phyloP scores from a whole-genome alignment of 2,888 invertebrate species.

The Hemaris fuciformis region DNA sequence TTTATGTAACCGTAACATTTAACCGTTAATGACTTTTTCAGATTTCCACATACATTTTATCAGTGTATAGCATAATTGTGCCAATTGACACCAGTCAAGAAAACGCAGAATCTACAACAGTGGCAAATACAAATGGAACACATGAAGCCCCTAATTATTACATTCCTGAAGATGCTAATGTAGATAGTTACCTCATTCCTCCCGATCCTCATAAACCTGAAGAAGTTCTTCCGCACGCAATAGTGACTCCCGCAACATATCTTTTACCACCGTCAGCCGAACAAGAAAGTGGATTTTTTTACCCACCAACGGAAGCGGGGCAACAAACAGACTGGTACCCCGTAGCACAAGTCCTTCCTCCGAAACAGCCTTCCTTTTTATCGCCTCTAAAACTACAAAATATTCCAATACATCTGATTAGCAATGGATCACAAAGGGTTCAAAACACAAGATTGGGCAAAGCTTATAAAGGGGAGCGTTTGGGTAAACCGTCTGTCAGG shows the following conservation, averaged over 20 bases:
- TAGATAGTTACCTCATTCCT: slow-evolving; percentile 62
- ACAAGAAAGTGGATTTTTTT: slow-evolving; percentile 48
- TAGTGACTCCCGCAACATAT: slow-evolving; percentile 59
- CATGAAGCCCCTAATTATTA: slow-evolving; percentile 53
- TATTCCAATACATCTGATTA: slow-evolving; percentile 36
- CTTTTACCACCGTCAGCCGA: slow-evolving; percentile 59
- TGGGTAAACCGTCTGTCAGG: slow-evolving; percentile 54
- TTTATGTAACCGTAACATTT: background rate
- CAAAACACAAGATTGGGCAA: slow-evolving; percentile 17
- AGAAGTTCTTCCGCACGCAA: slow-evolving; percentile 41
- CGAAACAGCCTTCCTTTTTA: background rate
- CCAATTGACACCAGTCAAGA: slow-evolving; percentile 50
- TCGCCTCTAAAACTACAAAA: slow-evolving; percentile 4
- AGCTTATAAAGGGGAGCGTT: slow-evolving; percentile 20
- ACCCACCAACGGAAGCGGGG: slow-evolving; percentile 47
- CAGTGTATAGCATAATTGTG: slow-evolving; percentile 56
- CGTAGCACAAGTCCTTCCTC: slow-evolving; percentile 35
- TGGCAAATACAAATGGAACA: slow-evolving; percentile 30
- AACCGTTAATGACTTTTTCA: slow-evolving; percentile 39
- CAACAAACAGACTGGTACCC: slow-evolving; percentile 72
- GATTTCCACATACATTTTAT: slow-evolving; percentile 47
- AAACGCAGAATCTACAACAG: slow-evolving; percentile 28
- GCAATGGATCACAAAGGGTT: slow-evolving; percentile 16
- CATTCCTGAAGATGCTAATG: slow-evolving; percentile 42
- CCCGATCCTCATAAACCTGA: slow-evolving; percentile 52